Evolutionary conservation across 2,888 invertebrate species (phyloP).

Genomic region (Lepeophtheirus nordmannii): DNA sequence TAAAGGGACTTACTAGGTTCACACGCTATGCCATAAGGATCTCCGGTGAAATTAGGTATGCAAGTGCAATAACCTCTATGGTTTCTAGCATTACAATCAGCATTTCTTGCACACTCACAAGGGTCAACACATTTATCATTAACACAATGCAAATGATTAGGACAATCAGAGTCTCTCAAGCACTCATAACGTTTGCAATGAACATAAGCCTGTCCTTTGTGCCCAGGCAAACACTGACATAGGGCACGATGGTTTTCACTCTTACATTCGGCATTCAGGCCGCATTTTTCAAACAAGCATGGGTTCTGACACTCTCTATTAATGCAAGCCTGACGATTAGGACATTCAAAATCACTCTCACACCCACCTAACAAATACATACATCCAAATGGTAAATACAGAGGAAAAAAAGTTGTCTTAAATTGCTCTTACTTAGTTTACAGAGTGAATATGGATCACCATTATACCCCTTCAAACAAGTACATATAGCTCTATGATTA

Average conservation of each 20-base stretch:
- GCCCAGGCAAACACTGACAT: slow-evolving; percentile 52
- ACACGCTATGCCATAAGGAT: slow-evolving; percentile 54
- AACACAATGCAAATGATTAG: slow-evolving; percentile 49
- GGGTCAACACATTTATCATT: slow-evolving; percentile 36
- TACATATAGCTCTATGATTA: slow-evolving; percentile 58
- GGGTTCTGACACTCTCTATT: slow-evolving; percentile 72
- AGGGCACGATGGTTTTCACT: slow-evolving; percentile 59
- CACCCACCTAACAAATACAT: slow-evolving; percentile 52
- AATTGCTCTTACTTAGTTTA: slow-evolving; percentile 19
- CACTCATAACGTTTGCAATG: slow-evolving; percentile 49
- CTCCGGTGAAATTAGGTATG: slow-evolving; percentile 46
- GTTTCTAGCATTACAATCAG: slow-evolving; percentile 46
- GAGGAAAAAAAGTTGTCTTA: neutral
- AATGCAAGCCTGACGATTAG: slow-evolving; percentile 43
- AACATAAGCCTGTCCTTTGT: slow-evolving; percentile 58
- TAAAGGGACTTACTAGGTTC: slow-evolving; percentile 24
- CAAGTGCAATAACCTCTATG: slow-evolving; percentile 29
- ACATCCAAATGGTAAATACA: slow-evolving; percentile 28
- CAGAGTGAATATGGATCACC: slow-evolving; percentile 48
- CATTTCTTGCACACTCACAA: slow-evolving; percentile 47
- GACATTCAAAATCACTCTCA: slow-evolving; percentile 40
- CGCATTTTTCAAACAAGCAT: slow-evolving; percentile 61
- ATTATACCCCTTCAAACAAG: slow-evolving; percentile 50
- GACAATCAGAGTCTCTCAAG: slow-evolving; percentile 9
- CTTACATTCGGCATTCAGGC: slow-evolving; percentile 65